Evolutionary conservation across 2,888 invertebrate species (phyloP), one percentile per base, ranked within the genome.

Genomic region (Andrena camellia): DNA sequence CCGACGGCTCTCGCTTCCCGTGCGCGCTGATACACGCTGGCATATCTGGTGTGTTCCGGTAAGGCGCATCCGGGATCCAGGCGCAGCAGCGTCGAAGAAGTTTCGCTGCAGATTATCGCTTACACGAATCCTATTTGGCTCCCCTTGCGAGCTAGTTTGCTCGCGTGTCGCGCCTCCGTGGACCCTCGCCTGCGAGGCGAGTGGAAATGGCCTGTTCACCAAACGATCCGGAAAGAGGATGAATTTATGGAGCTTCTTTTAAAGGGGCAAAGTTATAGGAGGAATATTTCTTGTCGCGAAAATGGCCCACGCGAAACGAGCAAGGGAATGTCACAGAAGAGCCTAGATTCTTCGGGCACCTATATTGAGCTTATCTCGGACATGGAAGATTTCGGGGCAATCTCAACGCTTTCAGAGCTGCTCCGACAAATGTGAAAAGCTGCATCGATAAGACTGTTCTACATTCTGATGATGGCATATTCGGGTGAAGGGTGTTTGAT

Each of bases 21-120:
- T 23, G 57, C 31, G 23, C 62, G 13, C 59, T 33, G 31, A 31
- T 42, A 29, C 26, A 69, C 10, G 23, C 48, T 17, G 59, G 7
- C 13, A 59, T 8, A 26, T n/a, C 20, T 50, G 26, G 23, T 62
- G 54, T 29, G 10, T 13, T 42, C 50, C 52, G 7, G 17, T n/a
- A 62, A 66, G 62, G 60, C 48, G 54, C 62, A 62, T 57, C 48
- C 23, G 52, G 42, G 29, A 20, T 67, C 64, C 31, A 48, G 7
- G 62, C 29, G 60, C 31, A 31, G 23, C 33, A 20, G 62, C 67
- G 23, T 57, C 20, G 33, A 29, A 54, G 52, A 80, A 74, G 54
- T 70, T 74, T 67, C 79, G 13, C 13, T n/a, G 50, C 17, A 57
- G 74, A 81, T 80, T 81, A 80, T 74, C 64, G 20, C 60, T 48